Percentiles rank a stretch among this genome's conserved stretches.
Conservation (phyloP, 2,113 vertebrate genomes). For the Natator depressus region DNA sequence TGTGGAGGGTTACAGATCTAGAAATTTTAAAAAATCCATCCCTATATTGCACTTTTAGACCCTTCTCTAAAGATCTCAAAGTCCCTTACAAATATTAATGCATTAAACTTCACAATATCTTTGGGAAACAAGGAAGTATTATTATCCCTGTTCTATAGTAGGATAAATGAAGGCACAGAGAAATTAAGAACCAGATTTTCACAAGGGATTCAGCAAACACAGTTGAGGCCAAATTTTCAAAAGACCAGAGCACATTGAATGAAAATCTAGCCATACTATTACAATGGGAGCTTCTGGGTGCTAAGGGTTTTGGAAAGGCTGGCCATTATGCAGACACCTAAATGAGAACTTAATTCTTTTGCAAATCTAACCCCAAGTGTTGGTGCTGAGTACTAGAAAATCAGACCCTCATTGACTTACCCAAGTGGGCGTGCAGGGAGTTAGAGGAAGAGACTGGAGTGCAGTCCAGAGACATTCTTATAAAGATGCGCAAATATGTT, state of each 20-base stretch:
- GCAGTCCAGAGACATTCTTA: not conserved
- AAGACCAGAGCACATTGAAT: not conserved
- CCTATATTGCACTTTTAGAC: not conserved
- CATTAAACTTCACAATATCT: not conserved
- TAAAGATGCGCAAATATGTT: not conserved
- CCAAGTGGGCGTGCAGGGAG: not conserved
- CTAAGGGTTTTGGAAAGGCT: not conserved
- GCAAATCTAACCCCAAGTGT: not conserved
- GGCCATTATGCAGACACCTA: not conserved
- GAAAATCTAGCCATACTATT: not conserved
- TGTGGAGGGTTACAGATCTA: not conserved
- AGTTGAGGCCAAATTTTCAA: not conserved
- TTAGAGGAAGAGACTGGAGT: not conserved
- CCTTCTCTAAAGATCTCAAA: not conserved
- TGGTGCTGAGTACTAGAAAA: not conserved
- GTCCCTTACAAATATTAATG: not conserved
- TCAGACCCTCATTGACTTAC: not conserved
- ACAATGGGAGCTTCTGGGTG: not conserved
- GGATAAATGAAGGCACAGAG: not conserved
- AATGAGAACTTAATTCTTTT: no score
- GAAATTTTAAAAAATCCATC: not conserved
- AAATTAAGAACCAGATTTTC: not conserved
- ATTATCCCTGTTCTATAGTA: not conserved
- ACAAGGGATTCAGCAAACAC: not conserved
- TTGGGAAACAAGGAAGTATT: not conserved